Base-by-base conservation (phyloP, 2,888 invertebrate species). In the Dendrolimus pini region DNA sequence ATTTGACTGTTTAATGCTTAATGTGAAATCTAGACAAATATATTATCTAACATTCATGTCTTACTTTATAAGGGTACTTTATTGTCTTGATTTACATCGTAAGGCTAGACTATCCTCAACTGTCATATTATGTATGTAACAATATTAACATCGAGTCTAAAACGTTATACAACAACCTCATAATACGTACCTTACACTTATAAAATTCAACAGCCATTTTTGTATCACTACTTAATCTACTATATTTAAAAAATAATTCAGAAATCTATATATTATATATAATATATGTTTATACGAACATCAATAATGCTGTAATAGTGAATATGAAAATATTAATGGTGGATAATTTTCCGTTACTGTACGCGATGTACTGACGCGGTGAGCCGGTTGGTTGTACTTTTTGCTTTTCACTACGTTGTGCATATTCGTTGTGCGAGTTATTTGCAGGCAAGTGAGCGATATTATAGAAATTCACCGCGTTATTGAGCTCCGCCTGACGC, bases 121-220 rank as follows among this genome's bases (percentile, higher is more conserved):
- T 64, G 67, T 75, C 64, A 63, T 67, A 71, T 65, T 67, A 73
- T 30, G 30, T 71, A 71, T 65, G 74, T 72, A 80, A 78, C 77
- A 84, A 78, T 78, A 68, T 78, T 77, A 83, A 84, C 79, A 80
- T 75, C 74, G 68, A 74, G 75, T 71, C 74, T 71, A 76, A 80
- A 80, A 73, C 73, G 70, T 78, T 79, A 30, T 30, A 82, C 78
- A 87, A 89, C 83, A 85, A 86, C 78, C 77, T 80, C 80, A 75
- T 78, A 80, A 83, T 81, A 83, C 77, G 75, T 63, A 80, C 73
- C 71, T 77, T 69, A 72, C 61, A 72, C 69, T 75, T 84, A 82
- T 77, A 83, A 85, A 85, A 84, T 81, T 87, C 77, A 87, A 90
- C 89, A 90, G 89, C 89, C 89, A 89, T 85, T 69, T 80, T 84